Conservation (phyloP, 1,140 invertebrate species). For the Pararge aegeria region DNA sequence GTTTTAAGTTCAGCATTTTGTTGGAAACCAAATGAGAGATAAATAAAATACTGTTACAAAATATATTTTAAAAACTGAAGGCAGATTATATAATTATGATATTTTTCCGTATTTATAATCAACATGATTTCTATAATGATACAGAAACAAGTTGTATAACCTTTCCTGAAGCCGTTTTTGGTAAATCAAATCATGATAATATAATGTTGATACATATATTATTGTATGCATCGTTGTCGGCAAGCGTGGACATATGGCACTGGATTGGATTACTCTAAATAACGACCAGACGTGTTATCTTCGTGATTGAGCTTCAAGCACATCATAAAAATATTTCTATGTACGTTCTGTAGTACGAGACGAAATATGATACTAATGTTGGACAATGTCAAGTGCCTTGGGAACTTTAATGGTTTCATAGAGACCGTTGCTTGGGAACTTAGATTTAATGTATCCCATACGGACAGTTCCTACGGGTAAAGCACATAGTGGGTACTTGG, state of each 20-base stretch:
- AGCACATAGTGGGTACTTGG: not conserved
- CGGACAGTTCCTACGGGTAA: not conserved
- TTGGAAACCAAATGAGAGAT: no score
- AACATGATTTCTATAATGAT: not conserved
- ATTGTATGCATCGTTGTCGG: not conserved
- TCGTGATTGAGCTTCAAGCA: slow-evolving; percentile 58
- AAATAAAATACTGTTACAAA: no score
- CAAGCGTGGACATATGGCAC: slow-evolving; percentile 50
- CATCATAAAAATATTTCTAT: slow-evolving; percentile 62
- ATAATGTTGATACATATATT: no score
- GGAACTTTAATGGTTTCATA: slow-evolving; percentile 23
- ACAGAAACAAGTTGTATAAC: slow-evolving; percentile 5
- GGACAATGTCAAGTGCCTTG: slow-evolving; percentile 49
- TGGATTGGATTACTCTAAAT: slow-evolving; percentile 56
- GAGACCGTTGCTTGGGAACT: slow-evolving; percentile 17
- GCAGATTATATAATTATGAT: not conserved
- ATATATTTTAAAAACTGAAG: no score
- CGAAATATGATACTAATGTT: slow-evolving; percentile 42
- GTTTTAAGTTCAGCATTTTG: no score
- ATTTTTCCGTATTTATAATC: not conserved
- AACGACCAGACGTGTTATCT: slow-evolving; percentile 58
- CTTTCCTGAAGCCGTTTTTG: not conserved
- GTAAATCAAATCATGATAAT: not conserved
- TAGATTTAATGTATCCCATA: not conserved
- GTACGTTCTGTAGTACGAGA: slow-evolving; percentile 29